Evolutionary conservation across 1,140 invertebrate species (phyloP).

Genomic region (Ganaspis sp.): DNA sequence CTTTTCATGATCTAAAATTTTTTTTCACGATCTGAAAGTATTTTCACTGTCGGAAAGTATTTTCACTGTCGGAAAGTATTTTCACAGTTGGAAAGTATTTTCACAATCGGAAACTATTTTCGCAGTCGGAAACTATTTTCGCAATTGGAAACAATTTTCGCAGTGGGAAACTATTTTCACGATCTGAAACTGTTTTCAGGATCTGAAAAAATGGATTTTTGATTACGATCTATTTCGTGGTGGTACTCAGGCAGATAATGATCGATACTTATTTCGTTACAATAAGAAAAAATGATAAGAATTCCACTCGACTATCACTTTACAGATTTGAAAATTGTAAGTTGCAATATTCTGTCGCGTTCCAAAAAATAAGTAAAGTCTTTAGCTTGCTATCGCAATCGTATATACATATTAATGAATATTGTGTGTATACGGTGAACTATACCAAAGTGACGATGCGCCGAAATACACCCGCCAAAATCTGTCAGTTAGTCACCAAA

Average conservation of each 20-base stretch:
- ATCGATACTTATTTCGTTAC: neutral
- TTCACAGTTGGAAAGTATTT: too few relatives aligned
- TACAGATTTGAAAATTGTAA: slow-evolving; percentile 10
- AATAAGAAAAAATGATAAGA: neutral
- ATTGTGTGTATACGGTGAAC: neutral
- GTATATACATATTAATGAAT: neutral
- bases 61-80: too few relatives aligned
- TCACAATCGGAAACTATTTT: too few relatives aligned
- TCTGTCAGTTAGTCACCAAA: slow-evolving; percentile 17
- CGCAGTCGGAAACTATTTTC: too few relatives aligned
- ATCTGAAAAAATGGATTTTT: neutral
- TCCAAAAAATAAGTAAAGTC: neutral
- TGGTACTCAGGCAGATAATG: neutral
- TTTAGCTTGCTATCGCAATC: slow-evolving; percentile 25
- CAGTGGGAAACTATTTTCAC: too few relatives aligned
- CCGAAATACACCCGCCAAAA: slow-evolving; percentile 24
- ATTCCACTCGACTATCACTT: slow-evolving; percentile 25
- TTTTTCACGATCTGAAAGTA: too few relatives aligned
- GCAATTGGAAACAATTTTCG: too few relatives aligned
- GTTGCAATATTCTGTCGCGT: neutral
- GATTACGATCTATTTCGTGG: slow-evolving; percentile 3
- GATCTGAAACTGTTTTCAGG: too few relatives aligned
- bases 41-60: too few relatives aligned
- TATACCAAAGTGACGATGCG: slow-evolving; percentile 18
- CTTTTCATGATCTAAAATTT: too few relatives aligned